Conservation (phyloP, 2,113 vertebrate species). For the Aleadryas rufinucha region DNA sequence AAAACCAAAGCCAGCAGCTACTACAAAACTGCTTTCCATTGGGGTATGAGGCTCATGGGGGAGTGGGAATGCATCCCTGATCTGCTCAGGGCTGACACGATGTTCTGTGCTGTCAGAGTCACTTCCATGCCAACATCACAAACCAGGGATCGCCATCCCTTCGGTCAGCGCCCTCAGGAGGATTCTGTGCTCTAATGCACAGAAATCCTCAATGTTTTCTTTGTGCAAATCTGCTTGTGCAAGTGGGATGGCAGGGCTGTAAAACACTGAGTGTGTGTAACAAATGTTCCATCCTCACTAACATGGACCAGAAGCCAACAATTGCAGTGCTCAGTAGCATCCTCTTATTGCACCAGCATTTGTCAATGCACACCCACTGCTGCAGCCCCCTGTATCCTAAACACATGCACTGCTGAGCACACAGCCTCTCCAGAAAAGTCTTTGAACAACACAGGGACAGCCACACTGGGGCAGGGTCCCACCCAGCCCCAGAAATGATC, state of each 20-base stretch:
- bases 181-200: not conserved
- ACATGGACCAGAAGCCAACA: not conserved
- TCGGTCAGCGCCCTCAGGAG: not conserved
- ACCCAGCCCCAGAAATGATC: not conserved
- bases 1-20: not conserved
- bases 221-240: not conserved
- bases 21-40: not conserved
- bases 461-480: not conserved
- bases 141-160: rapidly evolving
- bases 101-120: not conserved
- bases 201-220: not conserved
- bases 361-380: not conserved
- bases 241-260: not conserved
- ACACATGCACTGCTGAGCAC: not conserved
- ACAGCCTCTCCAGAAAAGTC: not conserved
- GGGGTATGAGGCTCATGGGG: rapidly evolving
- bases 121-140: not conserved
- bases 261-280: not conserved
- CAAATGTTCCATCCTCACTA: not conserved
- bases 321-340: not conserved
- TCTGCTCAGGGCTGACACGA: not conserved
- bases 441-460: not conserved
- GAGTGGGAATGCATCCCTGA: not conserved
- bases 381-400: not conserved
- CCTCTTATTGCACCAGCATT: not conserved